Evolutionary conservation across 2,797 vertebrate species (phyloP), one percentile per base, ranked within the genome.

Genomic region (Pteronotus mesoamericanus): DNA sequence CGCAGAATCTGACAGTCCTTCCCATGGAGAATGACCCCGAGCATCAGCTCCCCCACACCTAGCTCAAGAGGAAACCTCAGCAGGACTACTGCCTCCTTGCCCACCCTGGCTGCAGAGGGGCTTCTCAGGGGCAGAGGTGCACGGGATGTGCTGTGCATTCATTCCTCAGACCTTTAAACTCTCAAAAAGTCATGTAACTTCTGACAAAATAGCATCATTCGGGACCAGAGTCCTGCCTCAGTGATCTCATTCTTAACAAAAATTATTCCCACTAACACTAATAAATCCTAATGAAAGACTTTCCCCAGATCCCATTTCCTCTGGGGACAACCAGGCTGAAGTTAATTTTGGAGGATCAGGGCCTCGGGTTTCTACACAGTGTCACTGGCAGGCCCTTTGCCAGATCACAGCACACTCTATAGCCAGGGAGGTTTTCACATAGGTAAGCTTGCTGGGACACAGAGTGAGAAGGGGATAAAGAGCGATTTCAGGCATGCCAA

Each of bases 1-100:
- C 9, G 2, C 48, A 59, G 34, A 61, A 5, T 14, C 34, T 51
- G 9, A 8, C 0, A 21, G 21, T 46, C 15, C 57, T n/a, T 55
- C 9, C 57, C 2, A 0, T 0, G 21, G 48, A 68, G 57, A 44
- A 12, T 59, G 87, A 22, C 55, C 22, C 3, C 0, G 1, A 22
- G 14, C 26, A 2, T 16, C 22, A 46, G 5, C 3, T n/a, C 59
- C 15, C 24, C 21, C 34, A 10, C 10, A 2, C 32, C 42, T 44
- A 9, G 14, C 7, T 14, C 46, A 42, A 2, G 10, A 53, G 57
- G 48, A 48, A 48, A 29, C 29, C 51, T 37, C 72, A 8, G 21
- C 2, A 59, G 26, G 32, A 19, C 48, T 69, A 9, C 1, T 32
- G 59, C 19, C 12, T 3, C 34, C 10, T 55, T 61, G 15, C 71